Percentiles rank a stretch among this genome's conserved stretches.
These are phyloP conservation scores for Pectinophora gossypiella DNA, from an alignment of 1,140 invertebrate species.

Conservation along the genomic window DNA sequence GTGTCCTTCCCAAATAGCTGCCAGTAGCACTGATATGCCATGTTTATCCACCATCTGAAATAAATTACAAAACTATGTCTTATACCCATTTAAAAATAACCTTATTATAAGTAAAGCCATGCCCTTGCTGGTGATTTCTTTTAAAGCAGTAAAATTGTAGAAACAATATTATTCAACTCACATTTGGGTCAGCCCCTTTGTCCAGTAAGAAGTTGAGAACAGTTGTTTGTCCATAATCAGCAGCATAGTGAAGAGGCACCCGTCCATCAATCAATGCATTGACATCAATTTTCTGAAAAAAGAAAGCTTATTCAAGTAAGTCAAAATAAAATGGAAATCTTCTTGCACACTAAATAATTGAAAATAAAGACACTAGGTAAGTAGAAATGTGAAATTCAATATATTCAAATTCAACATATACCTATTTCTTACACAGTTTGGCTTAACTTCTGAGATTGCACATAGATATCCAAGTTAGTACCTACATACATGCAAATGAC, in stretches of 20 bases:
- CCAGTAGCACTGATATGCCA: slow-evolving; percentile 93
- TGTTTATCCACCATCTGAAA: slow-evolving; percentile 91
- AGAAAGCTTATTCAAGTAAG: background rate
- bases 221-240: slow-evolving; percentile 95
- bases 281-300: slow-evolving; percentile 85
- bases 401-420: too few species aligned
- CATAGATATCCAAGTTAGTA: too few species aligned
- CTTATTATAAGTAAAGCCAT: too few species aligned
- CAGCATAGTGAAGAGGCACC: slow-evolving; percentile 92
- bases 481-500: background rate
- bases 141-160: too few species aligned
- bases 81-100: too few species aligned
- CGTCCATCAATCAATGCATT: slow-evolving; percentile 91
- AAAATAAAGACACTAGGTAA: too few species aligned
- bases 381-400: too few species aligned
- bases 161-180: slow-evolving; percentile 80
- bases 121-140: too few species aligned
- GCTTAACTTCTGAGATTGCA: too few species aligned
- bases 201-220: slow-evolving; percentile 92
- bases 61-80: background rate
- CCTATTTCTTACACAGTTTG: too few species aligned
- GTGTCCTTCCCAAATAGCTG: slow-evolving; percentile 97
- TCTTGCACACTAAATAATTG: too few species aligned
- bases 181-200: slow-evolving; percentile 95
- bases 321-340: too few species aligned